phyloP scores from a whole-genome alignment of 2,888 invertebrate species.

The Acanthosepion lycidas region DNA sequence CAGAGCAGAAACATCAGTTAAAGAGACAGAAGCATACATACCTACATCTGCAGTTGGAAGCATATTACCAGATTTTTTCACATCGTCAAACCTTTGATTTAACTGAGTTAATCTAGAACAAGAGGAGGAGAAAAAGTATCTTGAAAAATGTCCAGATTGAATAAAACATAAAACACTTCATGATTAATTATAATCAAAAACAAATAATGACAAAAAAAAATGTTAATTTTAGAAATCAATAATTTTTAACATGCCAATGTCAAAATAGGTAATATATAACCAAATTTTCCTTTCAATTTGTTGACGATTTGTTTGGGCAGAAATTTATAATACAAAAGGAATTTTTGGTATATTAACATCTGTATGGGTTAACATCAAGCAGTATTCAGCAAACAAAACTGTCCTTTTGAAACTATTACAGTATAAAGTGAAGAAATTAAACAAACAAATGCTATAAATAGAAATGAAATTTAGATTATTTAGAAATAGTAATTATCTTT shows the following conservation, averaged over 20 bases:
- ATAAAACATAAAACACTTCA: not conserved
- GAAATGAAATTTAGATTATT: no score
- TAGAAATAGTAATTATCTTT: no score
- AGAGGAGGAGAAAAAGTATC: constrained; percentile 51
- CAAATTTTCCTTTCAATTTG: not conserved
- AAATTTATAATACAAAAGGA: not conserved
- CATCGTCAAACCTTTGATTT: constrained; percentile 90
- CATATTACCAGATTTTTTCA: constrained; percentile 85
- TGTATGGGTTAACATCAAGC: not conserved
- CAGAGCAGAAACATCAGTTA: not conserved
- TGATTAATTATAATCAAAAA: not conserved
- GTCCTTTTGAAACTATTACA: not conserved
- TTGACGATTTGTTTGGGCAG: not conserved
- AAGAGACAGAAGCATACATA: constrained; percentile 52
- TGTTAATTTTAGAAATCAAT: no score
- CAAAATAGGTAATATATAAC: not conserved
- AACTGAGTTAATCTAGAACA: constrained; percentile 78
- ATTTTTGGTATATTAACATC: no score
- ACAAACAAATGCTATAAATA: not conserved
- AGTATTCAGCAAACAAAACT: not conserved
- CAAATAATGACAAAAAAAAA: not conserved
- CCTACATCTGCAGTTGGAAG: constrained; percentile 75
- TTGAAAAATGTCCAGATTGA: not conserved
- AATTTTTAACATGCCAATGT: not conserved
- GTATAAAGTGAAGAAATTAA: not conserved